These are phyloP conservation scores for Taxidea taxus DNA, from an alignment of 2,113 vertebrate genomes.

Conservation along the genomic window DNA sequence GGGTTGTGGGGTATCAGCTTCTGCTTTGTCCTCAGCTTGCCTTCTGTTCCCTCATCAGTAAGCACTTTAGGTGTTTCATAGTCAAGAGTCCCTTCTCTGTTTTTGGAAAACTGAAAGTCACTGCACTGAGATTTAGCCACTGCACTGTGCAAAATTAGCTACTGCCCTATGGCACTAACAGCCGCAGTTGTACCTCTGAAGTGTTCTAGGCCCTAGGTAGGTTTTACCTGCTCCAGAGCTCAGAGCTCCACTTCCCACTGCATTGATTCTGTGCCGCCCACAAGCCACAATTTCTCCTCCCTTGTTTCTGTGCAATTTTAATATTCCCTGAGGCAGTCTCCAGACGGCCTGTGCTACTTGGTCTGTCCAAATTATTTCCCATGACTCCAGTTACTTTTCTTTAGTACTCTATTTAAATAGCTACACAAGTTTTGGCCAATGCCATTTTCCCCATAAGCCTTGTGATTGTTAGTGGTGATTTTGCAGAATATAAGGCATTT, in stretches of 20 bases:
- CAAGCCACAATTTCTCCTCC: neutral
- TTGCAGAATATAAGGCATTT: neutral
- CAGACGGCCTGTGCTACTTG: neutral
- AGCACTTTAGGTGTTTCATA: neutral
- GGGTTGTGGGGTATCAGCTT: too few species aligned
- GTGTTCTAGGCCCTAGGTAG: neutral
- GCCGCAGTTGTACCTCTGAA: neutral
- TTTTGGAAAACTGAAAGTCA: neutral
- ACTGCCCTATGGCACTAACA: neutral
- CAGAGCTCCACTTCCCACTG: neutral
- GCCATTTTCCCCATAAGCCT: neutral
- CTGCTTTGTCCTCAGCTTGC: too few species aligned
- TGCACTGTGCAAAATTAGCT: neutral
- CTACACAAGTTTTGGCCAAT: neutral
- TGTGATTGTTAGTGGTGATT: neutral
- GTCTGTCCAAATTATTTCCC: constrained; percentile 9
- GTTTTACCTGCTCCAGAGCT: neutral
- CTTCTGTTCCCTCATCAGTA: too few species aligned
- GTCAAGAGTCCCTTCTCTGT: neutral
- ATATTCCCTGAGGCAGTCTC: neutral
- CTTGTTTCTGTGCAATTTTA: neutral
- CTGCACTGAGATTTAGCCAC: neutral
- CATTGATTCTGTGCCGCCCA: neutral
- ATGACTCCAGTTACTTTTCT: neutral
- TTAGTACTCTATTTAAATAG: neutral